These are phyloP conservation scores for Procambarus virginalis DNA, from an alignment of 1,140 invertebrate species.

Conservation along the genomic window DNA sequence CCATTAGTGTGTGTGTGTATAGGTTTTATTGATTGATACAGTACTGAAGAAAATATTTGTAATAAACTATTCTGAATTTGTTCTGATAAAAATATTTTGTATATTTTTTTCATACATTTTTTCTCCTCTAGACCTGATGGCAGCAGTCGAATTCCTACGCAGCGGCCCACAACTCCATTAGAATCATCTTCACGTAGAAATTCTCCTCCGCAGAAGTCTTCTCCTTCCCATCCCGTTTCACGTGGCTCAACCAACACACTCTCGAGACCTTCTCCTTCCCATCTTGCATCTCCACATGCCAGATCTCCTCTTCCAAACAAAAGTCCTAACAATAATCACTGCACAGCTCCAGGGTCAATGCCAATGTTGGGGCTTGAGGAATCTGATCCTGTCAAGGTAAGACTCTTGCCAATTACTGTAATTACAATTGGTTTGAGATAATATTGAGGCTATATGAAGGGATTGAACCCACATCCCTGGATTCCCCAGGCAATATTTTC, in stretches of 20 bases:
- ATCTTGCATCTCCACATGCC: constrained; percentile 76
- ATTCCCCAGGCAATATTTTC: background rate
- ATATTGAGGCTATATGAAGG: too few relatives aligned
- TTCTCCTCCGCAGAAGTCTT: constrained; percentile 71
- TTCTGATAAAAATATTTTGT: background rate
- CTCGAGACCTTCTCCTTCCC: constrained; percentile 54
- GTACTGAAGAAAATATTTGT: background rate
- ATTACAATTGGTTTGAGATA: too few relatives aligned
- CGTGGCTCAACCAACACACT: constrained; percentile 46
- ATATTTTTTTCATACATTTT: constrained; percentile 1
- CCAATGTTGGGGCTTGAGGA: constrained; percentile 6
- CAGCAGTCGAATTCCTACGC: constrained; percentile 48
- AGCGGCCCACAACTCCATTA: constrained; percentile 53
- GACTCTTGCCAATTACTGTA: background rate
- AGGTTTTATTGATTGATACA: background rate
- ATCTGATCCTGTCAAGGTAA: background rate
- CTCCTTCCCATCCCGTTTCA: constrained; percentile 63
- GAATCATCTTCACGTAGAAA: constrained; percentile 43
- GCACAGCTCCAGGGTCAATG: constrained; percentile 8
- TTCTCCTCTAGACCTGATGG: constrained; percentile 43
- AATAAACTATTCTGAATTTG: too few relatives aligned
- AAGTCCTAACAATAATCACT: constrained; percentile 32
- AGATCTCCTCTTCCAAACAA: constrained; percentile 47
- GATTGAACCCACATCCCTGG: background rate
- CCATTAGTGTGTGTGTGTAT: too few relatives aligned